These are phyloP conservation scores for Nansenia antarctica DNA, from an alignment of 2,113 vertebrate species.

Conservation along the genomic window DNA sequence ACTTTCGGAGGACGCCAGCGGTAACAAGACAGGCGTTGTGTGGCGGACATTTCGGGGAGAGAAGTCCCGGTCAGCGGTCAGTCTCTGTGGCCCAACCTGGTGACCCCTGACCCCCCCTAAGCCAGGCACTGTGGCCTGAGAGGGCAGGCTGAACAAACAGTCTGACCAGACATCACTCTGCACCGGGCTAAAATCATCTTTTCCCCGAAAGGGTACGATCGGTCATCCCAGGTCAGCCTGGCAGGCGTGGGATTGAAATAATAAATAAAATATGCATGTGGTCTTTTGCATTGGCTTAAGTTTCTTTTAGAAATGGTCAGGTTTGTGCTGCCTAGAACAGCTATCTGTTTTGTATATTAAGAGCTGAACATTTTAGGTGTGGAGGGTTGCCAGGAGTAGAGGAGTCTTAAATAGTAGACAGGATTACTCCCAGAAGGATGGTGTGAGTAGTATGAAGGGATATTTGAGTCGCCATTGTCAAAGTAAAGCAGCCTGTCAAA, in stretches of 20 bases:
- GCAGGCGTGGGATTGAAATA: constrained; percentile 21
- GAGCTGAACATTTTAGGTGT: neutral
- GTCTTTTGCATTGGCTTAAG: constrained; percentile 33
- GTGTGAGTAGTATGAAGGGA: neutral
- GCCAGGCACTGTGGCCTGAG: constrained; percentile 41
- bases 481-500: neutral
- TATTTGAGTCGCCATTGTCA: neutral
- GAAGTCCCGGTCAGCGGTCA: constrained; percentile 52
- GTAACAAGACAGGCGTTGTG: constrained; percentile 62
- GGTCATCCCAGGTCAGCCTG: constrained; percentile 16
- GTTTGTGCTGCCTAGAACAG: neutral
- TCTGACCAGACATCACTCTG: constrained; percentile 54
- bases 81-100: constrained; percentile 53
- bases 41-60: constrained; percentile 51
- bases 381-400: neutral
- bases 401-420: neutral
- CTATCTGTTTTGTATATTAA: neutral
- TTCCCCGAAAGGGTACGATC: constrained; percentile 33
- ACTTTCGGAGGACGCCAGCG: constrained; percentile 43
- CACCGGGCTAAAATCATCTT: constrained; percentile 51
- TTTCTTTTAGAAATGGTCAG: constrained; percentile 14
- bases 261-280: constrained; percentile 40
- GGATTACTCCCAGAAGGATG: neutral
- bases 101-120: constrained; percentile 59
- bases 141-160: constrained; percentile 54